Percentiles rank a stretch among this genome's conserved stretches.
phyloP scores from a whole-genome alignment of 2,797 vertebrate species.

The Hydrocynus forskahlii region DNA sequence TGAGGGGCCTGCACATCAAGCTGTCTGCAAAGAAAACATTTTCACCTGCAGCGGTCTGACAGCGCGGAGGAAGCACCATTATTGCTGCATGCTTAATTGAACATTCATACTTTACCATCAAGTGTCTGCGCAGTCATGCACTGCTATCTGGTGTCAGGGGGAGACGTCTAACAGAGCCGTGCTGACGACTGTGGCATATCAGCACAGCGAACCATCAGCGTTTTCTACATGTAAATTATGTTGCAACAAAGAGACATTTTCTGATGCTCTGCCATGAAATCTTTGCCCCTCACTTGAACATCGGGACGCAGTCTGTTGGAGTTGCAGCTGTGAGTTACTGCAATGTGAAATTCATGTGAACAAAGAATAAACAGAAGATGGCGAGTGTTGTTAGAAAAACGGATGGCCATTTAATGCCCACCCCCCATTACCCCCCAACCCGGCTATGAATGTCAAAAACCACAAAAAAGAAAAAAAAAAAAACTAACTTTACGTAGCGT shows the following conservation, averaged over 20 bases:
- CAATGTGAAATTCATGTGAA: conserved; percentile 51
- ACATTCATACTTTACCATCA: conserved; percentile 77
- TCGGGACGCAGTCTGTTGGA: conserved; percentile 12
- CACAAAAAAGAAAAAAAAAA: not conserved
- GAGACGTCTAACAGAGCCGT: conserved; percentile 85
- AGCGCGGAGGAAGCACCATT: conserved; percentile 95
- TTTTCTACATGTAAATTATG: conserved; percentile 96
- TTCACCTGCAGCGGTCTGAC: conserved; percentile 89
- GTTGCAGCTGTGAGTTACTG: conserved; percentile 34
- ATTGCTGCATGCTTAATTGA: conserved; percentile 99
- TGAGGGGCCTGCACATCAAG: conserved; percentile 83
- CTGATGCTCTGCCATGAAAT: conserved; percentile 93
- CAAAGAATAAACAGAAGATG: conserved; percentile 35
- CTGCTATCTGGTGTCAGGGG: conserved; percentile 89
- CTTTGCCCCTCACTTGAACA: conserved; percentile 78
- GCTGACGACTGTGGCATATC: conserved; percentile 87
- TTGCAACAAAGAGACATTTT: conserved; percentile 94
- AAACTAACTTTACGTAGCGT: not conserved
- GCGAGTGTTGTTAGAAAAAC: conserved; percentile 1
- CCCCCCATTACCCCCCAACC: not conserved
- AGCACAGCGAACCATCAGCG: conserved; percentile 93
- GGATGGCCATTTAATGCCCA: conserved; percentile 1
- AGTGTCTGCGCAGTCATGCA: conserved; percentile 71
- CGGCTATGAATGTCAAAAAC: conserved; percentile 39
- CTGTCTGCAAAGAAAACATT: conserved; percentile 91